Evolutionary conservation across 2,888 invertebrate genomes (phyloP), one percentile per base, ranked within the genome.

Genomic region (Dolichopus griseipennis): DNA sequence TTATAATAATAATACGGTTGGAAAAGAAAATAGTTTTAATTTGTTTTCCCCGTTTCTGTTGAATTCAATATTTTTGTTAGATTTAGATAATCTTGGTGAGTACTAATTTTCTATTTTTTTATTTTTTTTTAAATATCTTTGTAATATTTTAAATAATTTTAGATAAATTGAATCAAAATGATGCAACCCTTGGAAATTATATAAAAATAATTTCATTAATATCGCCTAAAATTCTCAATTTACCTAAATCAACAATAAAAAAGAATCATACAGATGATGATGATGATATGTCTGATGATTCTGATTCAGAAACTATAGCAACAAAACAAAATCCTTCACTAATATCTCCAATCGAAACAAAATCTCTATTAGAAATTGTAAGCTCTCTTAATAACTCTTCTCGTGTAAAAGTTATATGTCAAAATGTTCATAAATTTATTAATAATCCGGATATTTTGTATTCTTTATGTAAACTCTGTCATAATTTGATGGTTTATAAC

Each of bases 401-500:
- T 74, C 87, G 82, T 74, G 87, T 82, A 73, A 87, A 72, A 74
- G 75, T 73, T 77, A 85, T 74, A 76, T 85, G 75, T 78, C 78
- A 79, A 81, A 83, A 78, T 67, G 73, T 80, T 52, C 78, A 80
- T n/a, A 73, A 75, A 7, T 77, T 78, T 70, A 73, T 79, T 0
- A 74, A 80, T 37, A 83, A 85, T 67, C 75, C 82, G 0, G 83
- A 84, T 9, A 84, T 89, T 27, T 80, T 92, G 65, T 86, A 88
- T 73, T 85, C 87, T 15, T 82, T 93, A 70, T 91, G 91, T 71
- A 86, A 88, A 77, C 85, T 95, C 67, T 93, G 93, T 76, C 93
- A 95, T 81, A 90, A 92, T 80, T 83, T 95, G 66, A 83, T 95
- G 77, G 84, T 92, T 72, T 90, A 91, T 73, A 90, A 92, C 77